phyloP scores from a whole-genome alignment of 2,797 vertebrate species.

The Borostomias antarcticus region DNA sequence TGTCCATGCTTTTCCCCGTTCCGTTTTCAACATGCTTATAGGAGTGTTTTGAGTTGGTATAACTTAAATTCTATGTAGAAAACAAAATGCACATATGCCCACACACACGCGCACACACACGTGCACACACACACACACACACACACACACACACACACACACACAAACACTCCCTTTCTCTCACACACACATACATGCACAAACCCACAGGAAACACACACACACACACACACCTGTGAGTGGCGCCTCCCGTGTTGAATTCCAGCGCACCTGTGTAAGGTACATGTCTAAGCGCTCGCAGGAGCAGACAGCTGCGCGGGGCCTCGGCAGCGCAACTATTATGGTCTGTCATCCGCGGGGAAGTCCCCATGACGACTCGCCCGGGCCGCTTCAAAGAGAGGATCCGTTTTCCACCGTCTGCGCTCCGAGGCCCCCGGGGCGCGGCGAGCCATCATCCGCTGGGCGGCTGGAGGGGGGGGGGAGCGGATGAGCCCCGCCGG shows the following conservation, averaged over 20 bases:
- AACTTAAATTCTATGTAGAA: too few relatives aligned
- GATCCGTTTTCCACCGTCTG: constrained; percentile 41
- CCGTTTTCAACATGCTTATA: too few relatives aligned
- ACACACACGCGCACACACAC: too few relatives aligned
- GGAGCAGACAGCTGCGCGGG: constrained; percentile 64
- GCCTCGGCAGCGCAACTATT: constrained; percentile 34
- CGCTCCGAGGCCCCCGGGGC: constrained; percentile 1
- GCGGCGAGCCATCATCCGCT: constrained; percentile 23
- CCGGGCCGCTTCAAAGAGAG: constrained; percentile 50
- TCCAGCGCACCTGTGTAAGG: constrained; percentile 51
- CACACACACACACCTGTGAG: constrained; percentile 11
- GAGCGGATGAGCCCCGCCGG: too few relatives aligned
- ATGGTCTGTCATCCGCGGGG: constrained; percentile 50
- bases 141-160: constrained; percentile 5
- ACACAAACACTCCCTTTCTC: neutral
- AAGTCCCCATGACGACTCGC: constrained; percentile 43
- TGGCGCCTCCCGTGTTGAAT: constrained; percentile 46
- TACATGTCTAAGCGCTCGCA: constrained; percentile 44
- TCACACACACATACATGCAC: constrained; percentile 4
- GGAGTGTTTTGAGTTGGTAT: too few relatives aligned
- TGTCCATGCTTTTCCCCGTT: too few relatives aligned
- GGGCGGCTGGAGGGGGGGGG: too few relatives aligned
- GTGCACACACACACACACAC: neutral
- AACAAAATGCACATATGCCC: too few relatives aligned
- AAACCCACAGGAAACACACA: constrained; percentile 10